Evolutionary conservation across 2,113 vertebrate species (phyloP).

Genomic region (Hippocampus comes): DNA sequence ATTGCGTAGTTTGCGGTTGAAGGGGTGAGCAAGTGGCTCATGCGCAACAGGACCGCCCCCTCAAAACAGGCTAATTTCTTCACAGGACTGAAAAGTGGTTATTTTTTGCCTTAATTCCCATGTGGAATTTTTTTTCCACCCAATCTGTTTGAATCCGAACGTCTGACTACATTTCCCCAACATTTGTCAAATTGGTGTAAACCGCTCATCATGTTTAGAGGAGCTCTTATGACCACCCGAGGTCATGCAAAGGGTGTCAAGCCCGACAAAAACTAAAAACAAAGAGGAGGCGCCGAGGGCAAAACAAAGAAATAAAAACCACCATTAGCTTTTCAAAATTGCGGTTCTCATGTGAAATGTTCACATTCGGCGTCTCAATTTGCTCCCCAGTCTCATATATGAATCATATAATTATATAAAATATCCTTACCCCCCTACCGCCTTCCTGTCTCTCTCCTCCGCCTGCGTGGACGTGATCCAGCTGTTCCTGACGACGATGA

Average conservation of each 20-base stretch:
- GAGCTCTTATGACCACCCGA: neutral
- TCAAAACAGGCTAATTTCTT: too few relatives aligned
- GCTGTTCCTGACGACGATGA: slow-evolving; percentile 34
- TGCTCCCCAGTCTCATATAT: neutral
- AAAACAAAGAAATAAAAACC: neutral
- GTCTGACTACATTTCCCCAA: neutral
- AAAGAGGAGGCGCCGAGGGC: neutral
- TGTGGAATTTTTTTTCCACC: too few relatives aligned
- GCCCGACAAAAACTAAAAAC: neutral
- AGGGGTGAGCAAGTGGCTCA: neutral
- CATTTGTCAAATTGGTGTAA: neutral
- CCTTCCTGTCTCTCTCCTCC: slow-evolving; percentile 19
- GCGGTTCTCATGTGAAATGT: slow-evolving; percentile 4
- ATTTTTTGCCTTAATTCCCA: too few relatives aligned
- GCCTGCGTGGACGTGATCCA: slow-evolving; percentile 40
- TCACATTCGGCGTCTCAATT: slow-evolving; percentile 17
- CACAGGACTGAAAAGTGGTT: too few relatives aligned
- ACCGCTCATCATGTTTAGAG: neutral
- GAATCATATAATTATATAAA: slow-evolving; percentile 39
- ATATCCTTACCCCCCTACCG: slow-evolving; percentile 35
- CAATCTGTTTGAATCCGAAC: neutral
- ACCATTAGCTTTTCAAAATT: neutral
- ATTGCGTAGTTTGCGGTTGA: neutral
- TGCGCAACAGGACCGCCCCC: neutral
- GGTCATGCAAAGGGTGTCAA: neutral